These are phyloP conservation scores for Lampris incognitus DNA, from an alignment of 2,113 vertebrate species.

Conservation along the genomic window DNA sequence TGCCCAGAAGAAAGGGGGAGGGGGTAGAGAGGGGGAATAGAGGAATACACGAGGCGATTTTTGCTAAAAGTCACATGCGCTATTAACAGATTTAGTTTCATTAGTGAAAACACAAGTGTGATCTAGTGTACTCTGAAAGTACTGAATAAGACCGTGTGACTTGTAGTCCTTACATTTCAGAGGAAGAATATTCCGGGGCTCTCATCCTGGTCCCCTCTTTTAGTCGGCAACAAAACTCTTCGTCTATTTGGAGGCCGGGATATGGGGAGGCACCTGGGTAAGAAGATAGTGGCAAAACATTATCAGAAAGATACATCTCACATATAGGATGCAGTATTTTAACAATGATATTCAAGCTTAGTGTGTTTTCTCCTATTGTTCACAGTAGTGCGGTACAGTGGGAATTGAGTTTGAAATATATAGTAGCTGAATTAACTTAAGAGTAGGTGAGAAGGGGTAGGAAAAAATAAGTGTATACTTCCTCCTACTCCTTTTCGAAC, in stretches of 20 bases:
- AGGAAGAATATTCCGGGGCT: constrained; percentile 91
- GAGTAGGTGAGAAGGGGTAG: too few relatives aligned
- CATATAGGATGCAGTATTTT: background rate
- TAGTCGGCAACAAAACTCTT: constrained; percentile 92
- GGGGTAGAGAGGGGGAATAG: background rate
- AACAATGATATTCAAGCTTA: too few relatives aligned
- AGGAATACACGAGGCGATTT: background rate
- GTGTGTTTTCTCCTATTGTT: too few relatives aligned
- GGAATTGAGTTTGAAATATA: too few relatives aligned
- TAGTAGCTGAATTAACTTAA: too few relatives aligned
- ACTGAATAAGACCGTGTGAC: background rate
- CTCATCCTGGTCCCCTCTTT: constrained; percentile 95
- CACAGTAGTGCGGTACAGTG: too few relatives aligned
- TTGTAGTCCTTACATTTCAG: constrained; percentile 88
- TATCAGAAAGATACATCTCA: constrained; percentile 17
- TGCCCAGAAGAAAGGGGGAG: background rate
- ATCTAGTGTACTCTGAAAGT: background rate
- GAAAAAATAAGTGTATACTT: too few relatives aligned
- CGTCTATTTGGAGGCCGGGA: constrained; percentile 93
- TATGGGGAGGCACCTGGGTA: constrained; percentile 91
- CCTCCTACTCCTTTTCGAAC: too few relatives aligned
- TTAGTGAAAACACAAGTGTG: background rate
- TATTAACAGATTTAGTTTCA: background rate
- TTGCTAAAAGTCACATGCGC: background rate
- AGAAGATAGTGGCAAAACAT: constrained; percentile 9